Evolutionary conservation across 2,113 vertebrate genomes (phyloP).

Genomic region (Pungitius pungitius): DNA sequence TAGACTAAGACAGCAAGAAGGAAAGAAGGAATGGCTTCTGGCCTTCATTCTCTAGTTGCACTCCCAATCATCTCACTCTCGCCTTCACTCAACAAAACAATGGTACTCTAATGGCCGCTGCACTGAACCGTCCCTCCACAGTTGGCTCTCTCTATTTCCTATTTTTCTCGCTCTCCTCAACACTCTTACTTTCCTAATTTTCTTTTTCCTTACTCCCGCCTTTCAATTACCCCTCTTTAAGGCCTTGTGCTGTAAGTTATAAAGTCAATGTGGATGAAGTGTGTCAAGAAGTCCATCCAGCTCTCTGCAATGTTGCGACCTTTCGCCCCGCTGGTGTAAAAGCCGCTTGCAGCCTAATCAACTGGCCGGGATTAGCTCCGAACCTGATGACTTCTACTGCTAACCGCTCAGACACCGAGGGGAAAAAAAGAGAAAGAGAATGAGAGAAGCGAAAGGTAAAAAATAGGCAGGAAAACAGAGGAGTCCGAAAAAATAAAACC

Average conservation of each 20-base stretch:
- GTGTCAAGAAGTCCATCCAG: conserved; percentile 76
- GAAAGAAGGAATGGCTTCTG: conserved; percentile 19
- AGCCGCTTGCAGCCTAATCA: conserved; percentile 79
- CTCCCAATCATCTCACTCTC: conserved; percentile 25
- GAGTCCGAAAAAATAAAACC: conserved; percentile 67
- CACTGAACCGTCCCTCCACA: conserved; percentile 6
- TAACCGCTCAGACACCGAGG: conserved; percentile 51
- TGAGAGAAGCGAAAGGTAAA: conserved; percentile 52
- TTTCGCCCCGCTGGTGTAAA: conserved; percentile 69
- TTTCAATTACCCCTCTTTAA: conserved; percentile 76
- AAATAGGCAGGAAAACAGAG: conserved; percentile 70
- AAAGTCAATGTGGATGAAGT: conserved; percentile 71
- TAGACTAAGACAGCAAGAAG: conserved; percentile 12
- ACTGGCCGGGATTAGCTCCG: conserved; percentile 77
- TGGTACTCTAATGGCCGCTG: conserved; percentile 44
- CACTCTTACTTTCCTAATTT: conserved; percentile 65
- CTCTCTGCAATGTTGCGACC: conserved; percentile 71
- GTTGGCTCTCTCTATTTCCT: conserved; percentile 2
- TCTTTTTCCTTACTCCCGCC: conserved; percentile 64
- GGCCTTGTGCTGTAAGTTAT: conserved; percentile 70
- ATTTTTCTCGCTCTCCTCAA: conserved; percentile 31
- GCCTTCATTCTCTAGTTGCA: conserved; percentile 19
- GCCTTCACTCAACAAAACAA: conserved; percentile 46
- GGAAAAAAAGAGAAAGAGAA: conserved; percentile 63
- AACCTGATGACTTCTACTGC: conserved; percentile 72